Percentiles rank a stretch among this genome's conserved stretches.
Conservation (phyloP, 2,888 invertebrate genomes). For the Troides oblongomaculatus region DNA sequence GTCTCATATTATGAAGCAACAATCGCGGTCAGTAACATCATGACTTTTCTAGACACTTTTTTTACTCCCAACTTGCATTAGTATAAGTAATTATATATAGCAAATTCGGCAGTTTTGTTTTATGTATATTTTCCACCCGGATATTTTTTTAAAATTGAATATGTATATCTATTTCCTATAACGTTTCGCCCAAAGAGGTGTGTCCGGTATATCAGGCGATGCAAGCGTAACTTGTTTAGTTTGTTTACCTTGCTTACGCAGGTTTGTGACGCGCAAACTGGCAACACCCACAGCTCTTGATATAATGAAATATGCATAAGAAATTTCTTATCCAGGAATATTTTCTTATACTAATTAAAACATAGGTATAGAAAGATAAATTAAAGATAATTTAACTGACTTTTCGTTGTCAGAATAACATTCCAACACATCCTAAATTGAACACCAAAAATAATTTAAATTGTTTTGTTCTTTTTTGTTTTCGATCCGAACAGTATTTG, state of each 20-base stretch:
- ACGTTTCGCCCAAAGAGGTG: slow-evolving; percentile 26
- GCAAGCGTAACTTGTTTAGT: slow-evolving; percentile 27
- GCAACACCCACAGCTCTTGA: slow-evolving; percentile 21
- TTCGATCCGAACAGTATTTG: too few species aligned
- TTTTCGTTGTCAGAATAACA: too few species aligned
- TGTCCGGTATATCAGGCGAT: slow-evolving; percentile 28
- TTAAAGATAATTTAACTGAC: too few species aligned
- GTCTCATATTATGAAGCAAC: slow-evolving; percentile 66
- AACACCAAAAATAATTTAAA: too few species aligned
- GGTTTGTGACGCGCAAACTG: slow-evolving; percentile 22
- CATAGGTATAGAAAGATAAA: slow-evolving; percentile 53
- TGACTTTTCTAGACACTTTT: slow-evolving; percentile 31
- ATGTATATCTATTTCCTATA: neutral
- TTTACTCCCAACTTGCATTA: neutral
- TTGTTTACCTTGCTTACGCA: slow-evolving; percentile 24
- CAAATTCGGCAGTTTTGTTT: too few species aligned
- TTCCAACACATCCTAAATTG: too few species aligned
- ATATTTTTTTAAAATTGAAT: neutral
- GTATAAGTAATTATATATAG: neutral
- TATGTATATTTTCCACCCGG: neutral
- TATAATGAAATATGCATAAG: slow-evolving; percentile 25
- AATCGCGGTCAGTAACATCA: slow-evolving; percentile 66
- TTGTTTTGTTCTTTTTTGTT: too few species aligned
- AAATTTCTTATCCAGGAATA: slow-evolving; percentile 11
- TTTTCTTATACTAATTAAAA: slow-evolving; percentile 85